phyloP scores from a whole-genome alignment of 2,113 vertebrate species.

The Ceuthmochares aereus region DNA sequence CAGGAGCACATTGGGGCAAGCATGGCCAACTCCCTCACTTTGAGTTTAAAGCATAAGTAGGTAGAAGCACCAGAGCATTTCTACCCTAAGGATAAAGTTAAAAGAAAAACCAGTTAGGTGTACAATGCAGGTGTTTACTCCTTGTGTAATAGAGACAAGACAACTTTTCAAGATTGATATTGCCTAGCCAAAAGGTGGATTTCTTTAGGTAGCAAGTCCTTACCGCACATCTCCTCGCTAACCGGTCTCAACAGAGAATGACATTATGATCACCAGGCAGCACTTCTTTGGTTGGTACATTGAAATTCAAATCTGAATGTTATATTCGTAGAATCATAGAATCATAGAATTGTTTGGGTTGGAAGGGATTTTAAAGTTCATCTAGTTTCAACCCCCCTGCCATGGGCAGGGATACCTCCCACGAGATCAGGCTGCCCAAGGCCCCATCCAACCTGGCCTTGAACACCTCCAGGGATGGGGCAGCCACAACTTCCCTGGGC shows the following conservation, averaged over 20 bases:
- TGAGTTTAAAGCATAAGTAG: not conserved
- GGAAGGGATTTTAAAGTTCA: too few relatives aligned
- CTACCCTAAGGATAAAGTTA: not conserved
- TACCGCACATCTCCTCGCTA: fast-evolving
- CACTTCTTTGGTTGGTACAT: not conserved
- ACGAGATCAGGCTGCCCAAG: too few relatives aligned
- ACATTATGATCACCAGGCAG: not conserved
- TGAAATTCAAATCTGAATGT: not conserved
- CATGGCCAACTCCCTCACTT: not conserved
- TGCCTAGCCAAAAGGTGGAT: not conserved
- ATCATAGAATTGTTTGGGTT: too few relatives aligned
- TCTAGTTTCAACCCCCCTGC: too few relatives aligned
- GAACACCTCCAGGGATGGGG: too few relatives aligned
- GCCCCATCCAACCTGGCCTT: too few relatives aligned
- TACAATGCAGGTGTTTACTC: not conserved
- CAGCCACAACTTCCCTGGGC: too few relatives aligned
- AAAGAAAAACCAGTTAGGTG: not conserved
- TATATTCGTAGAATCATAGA: not conserved
- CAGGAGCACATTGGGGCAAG: fast-evolving
- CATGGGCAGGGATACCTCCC: too few relatives aligned
- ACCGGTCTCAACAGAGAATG: not conserved
- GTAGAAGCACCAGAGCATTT: not conserved
- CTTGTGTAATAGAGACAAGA: not conserved
- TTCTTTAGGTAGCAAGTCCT: not conserved
- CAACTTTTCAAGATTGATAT: not conserved